phyloP scores from a whole-genome alignment of 2,888 invertebrate species.

The Chrysina gloriosa region DNA sequence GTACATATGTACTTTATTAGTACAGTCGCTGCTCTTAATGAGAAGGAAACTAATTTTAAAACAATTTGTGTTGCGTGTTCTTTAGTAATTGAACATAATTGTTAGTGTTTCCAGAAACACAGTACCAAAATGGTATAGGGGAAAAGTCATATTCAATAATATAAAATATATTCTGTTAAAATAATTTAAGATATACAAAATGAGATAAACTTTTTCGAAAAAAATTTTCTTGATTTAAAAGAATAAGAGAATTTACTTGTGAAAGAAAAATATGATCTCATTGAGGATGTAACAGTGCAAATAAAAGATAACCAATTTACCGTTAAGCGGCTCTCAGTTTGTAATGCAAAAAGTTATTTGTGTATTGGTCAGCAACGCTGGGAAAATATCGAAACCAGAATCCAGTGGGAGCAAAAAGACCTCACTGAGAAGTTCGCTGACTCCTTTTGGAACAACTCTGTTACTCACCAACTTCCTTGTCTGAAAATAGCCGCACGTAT shows the following conservation, averaged over 20 bases:
- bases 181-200: no score
- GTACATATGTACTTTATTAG: no score
- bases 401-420: not conserved
- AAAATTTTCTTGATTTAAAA: no score
- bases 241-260: not conserved
- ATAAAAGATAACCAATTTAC: constrained; percentile 3
- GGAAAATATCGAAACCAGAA: not conserved
- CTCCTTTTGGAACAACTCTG: constrained; percentile 8
- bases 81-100: no score
- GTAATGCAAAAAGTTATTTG: constrained; percentile 17
- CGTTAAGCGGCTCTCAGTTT: constrained; percentile 7
- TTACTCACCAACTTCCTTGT: constrained; percentile 22
- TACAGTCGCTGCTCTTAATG: no score
- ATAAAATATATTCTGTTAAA: no score
- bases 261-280: not conserved
- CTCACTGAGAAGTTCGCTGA: constrained; percentile 19
- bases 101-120: no score
- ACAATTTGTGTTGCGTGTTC: no score
- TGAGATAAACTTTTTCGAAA: no score
- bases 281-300: constrained; percentile 10
- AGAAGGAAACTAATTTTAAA: no score
- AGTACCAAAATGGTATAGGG: no score
- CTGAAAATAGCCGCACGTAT: constrained; percentile 13
- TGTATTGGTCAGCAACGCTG: not conserved
- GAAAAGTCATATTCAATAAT: no score